Evolutionary conservation across 2,113 vertebrate species (phyloP).

Genomic region (Sylvilagus bachmani): DNA sequence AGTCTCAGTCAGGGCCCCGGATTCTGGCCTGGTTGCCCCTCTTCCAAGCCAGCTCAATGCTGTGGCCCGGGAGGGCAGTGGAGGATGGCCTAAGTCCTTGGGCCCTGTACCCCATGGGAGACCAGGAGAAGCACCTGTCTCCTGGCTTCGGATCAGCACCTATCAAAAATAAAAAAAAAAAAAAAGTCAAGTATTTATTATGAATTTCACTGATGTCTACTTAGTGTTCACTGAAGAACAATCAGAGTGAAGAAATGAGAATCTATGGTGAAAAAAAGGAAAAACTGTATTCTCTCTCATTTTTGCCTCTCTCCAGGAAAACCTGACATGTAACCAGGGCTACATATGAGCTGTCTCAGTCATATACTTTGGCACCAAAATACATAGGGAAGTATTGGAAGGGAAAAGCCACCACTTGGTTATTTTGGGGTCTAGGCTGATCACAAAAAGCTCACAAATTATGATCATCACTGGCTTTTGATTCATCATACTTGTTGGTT

Average conservation of each 20-base stretch:
- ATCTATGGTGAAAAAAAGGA: neutral
- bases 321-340: neutral
- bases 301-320: neutral
- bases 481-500: neutral
- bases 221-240: conserved; percentile 7
- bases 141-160: no score
- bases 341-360: neutral
- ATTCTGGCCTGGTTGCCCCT: no score
- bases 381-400: neutral
- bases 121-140: no score
- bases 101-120: no score
- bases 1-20: no score
- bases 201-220: neutral
- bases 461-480: neutral
- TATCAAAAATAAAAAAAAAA: no score
- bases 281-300: neutral
- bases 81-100: no score
- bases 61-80: no score
- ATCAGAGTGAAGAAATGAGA: conserved; percentile 31
- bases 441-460: neutral
- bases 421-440: neutral
- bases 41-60: no score
- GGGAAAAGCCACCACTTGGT: neutral
- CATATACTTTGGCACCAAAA: conserved; percentile 16
- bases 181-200: conserved; percentile 14